phyloP scores from a whole-genome alignment of 2,113 vertebrate species.

The Gallinago paraguaiae region DNA sequence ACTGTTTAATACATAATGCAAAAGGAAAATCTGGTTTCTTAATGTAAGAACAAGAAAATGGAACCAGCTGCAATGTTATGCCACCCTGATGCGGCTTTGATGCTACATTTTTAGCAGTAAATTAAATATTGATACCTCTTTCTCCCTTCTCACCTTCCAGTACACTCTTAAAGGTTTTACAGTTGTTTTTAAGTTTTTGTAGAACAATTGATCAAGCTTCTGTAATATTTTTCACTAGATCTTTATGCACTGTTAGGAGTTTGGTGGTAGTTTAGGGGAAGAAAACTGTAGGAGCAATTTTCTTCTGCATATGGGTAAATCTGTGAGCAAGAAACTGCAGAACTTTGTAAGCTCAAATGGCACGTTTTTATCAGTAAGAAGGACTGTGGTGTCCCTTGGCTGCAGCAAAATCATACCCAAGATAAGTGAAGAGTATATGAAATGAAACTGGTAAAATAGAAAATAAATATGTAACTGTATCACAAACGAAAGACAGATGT shows the following conservation, averaged over 20 bases:
- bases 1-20: slow-evolving; percentile 44
- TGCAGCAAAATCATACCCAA: slow-evolving; percentile 9
- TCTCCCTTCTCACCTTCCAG: neutral
- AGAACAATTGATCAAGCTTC: neutral
- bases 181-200: neutral
- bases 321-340: neutral
- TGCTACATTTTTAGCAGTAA: slow-evolving; percentile 39
- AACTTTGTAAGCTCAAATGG: neutral
- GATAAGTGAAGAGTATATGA: slow-evolving; percentile 52
- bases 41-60: slow-evolving; percentile 41
- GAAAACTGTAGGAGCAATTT: neutral
- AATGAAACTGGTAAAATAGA: slow-evolving; percentile 54
- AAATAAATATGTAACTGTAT: slow-evolving; percentile 65
- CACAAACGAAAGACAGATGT: slow-evolving; percentile 72
- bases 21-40: slow-evolving; percentile 59
- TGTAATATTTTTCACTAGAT: neutral
- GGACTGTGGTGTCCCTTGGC: neutral
- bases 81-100: slow-evolving; percentile 36
- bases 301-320: neutral
- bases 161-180: neutral
- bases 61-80: slow-evolving; percentile 6
- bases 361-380: neutral
- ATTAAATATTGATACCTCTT: slow-evolving; percentile 65
- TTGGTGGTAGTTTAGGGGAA: neutral
- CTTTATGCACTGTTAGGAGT: neutral